Percentiles rank a stretch among this genome's conserved stretches.
phyloP scores from a whole-genome alignment of 2,113 vertebrate species.

The Camelus bactrianus region DNA sequence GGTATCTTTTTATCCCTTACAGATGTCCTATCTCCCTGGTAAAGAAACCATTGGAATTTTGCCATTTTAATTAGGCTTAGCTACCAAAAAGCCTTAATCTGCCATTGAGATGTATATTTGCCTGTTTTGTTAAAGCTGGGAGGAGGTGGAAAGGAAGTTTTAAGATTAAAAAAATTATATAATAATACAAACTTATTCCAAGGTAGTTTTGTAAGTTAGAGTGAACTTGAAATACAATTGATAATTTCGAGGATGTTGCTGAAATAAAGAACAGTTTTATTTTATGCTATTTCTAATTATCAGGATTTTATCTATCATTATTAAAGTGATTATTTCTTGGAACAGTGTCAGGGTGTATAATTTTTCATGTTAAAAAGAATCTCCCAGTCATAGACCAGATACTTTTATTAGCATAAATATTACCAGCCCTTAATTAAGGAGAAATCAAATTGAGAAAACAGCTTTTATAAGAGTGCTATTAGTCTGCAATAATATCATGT shows the following conservation, averaged over 20 bases:
- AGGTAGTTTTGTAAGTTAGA: conserved; percentile 54
- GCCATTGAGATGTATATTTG: conserved; percentile 76
- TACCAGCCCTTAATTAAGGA: conserved; percentile 34
- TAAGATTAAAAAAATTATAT: conserved; percentile 73
- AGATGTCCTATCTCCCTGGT: conserved; percentile 73
- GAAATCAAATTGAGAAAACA: conserved; percentile 48
- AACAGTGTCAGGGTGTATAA: conserved; percentile 28
- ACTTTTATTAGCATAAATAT: conserved; percentile 67
- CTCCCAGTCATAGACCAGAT: background rate
- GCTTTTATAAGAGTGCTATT: conserved; percentile 33
- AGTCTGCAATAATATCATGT: background rate
- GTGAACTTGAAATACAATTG: conserved; percentile 65
- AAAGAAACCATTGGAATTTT: conserved; percentile 77
- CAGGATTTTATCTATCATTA: conserved; percentile 55
- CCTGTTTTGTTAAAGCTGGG: conserved; percentile 71
- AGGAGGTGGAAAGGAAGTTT: background rate
- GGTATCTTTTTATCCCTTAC: conserved; percentile 76
- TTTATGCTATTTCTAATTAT: conserved; percentile 66
- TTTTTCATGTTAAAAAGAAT: conserved; percentile 65
- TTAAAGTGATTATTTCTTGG: conserved; percentile 57
- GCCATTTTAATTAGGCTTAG: conserved; percentile 83
- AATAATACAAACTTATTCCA: conserved; percentile 65
- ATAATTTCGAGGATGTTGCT: conserved; percentile 51
- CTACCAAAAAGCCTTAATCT: conserved; percentile 72
- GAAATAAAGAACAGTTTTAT: conserved; percentile 68